Percentiles rank a stretch among this genome's conserved stretches.
phyloP scores from a whole-genome alignment of 37 sponge, comb jelly and placozoan genomes.

The Crambe crambe region DNA sequence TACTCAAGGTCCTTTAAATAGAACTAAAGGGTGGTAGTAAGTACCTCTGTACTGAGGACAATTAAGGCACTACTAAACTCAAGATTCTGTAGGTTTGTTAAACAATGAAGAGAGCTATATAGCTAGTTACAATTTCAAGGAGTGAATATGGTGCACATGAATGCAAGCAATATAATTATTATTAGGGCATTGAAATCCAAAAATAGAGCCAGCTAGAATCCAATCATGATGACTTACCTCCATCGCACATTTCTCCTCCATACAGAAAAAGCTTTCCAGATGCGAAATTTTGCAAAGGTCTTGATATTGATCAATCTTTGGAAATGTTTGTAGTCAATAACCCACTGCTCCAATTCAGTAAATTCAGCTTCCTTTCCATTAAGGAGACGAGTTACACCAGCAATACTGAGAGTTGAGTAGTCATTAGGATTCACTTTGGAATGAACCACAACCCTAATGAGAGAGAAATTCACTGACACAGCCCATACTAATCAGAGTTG shows the following conservation, averaged over 20 bases:
- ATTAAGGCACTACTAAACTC: too few species aligned
- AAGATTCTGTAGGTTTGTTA: too few species aligned
- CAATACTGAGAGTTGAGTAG: slow-evolving; percentile 85
- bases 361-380: slow-evolving; percentile 87
- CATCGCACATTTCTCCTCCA: slow-evolving; percentile 93
- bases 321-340: slow-evolving; percentile 86
- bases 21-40: background rate
- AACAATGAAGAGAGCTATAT: too few species aligned
- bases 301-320: slow-evolving; percentile 83
- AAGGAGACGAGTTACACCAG: slow-evolving; percentile 86
- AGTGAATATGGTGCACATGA: too few species aligned
- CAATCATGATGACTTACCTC: too few species aligned
- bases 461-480: too few species aligned
- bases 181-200: too few species aligned
- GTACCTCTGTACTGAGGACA: too few species aligned
- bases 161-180: too few species aligned
- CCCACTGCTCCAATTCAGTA: slow-evolving; percentile 81
- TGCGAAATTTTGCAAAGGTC: slow-evolving; percentile 89
- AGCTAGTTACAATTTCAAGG: too few species aligned
- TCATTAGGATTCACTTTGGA: slow-evolving; percentile 79
- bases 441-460: slow-evolving; percentile 82
- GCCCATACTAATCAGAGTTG: background rate
- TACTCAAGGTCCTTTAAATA: background rate
- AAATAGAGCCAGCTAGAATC: too few species aligned
- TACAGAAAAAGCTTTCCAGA: slow-evolving; percentile 92